A percentile compares a stretch with the other conserved stretches of the same genome.
phyloP scores from a whole-genome alignment of 2,888 invertebrate genomes.

The Hyles lineata region DNA sequence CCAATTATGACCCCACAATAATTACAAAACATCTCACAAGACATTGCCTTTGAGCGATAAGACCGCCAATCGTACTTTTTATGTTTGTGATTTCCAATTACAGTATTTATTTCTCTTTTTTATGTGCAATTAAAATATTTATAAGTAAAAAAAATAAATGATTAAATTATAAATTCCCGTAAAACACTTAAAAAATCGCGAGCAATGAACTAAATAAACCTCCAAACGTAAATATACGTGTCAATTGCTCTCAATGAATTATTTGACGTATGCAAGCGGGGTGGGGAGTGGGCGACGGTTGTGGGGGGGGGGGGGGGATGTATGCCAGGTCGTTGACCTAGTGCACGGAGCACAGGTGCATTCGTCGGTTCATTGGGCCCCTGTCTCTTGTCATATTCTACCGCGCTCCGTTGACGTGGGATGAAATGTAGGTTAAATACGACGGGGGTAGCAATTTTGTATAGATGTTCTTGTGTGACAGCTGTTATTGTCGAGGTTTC shows the following conservation, averaged over 20 bases:
- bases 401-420: constrained; percentile 31
- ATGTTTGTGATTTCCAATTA: too few relatives aligned
- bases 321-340: neutral
- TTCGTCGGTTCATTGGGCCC: constrained; percentile 41
- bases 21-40: too few relatives aligned
- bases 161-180: neutral
- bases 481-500: too few relatives aligned
- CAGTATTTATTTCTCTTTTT: too few relatives aligned
- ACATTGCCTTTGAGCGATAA: too few relatives aligned
- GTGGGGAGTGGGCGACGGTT: neutral
- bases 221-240: neutral
- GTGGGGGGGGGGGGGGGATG: neutral
- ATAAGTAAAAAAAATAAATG: neutral
- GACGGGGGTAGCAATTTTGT: neutral
- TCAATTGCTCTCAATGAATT: neutral
- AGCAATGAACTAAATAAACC: neutral
- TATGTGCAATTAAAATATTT: too few relatives aligned
- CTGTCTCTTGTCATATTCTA: constrained; percentile 46
- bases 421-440: constrained; percentile 6
- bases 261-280: neutral
- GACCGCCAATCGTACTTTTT: too few relatives aligned
- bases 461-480: too few relatives aligned
- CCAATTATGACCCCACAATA: too few relatives aligned
- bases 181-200: neutral
- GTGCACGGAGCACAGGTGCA: constrained; percentile 38